A percentile compares a stretch with the other conserved stretches of the same genome.
Conservation (phyloP, 2,888 invertebrate genomes). For the Drosophila trichaetosa region DNA sequence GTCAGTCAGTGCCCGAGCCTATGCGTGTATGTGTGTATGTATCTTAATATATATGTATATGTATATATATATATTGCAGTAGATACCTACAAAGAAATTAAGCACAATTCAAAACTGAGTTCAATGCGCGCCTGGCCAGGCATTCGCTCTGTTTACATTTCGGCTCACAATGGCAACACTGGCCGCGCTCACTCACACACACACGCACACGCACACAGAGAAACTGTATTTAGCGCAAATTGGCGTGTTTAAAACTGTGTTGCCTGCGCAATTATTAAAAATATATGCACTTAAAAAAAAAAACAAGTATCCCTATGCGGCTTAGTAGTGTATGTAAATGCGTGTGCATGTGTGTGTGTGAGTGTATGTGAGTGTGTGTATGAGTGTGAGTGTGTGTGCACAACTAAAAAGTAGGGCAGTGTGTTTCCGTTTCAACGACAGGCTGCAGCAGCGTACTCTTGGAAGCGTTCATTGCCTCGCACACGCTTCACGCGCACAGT, state of each 20-base stretch:
- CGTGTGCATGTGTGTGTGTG: conserved; percentile 1
- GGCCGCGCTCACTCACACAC: background rate
- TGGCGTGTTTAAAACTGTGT: conserved; percentile 55
- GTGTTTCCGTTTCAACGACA: conserved; percentile 81
- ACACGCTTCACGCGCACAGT: conserved; percentile 48
- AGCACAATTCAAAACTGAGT: conserved; percentile 62
- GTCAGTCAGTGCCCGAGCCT: conserved; percentile 72
- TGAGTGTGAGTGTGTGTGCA: conserved; percentile 46
- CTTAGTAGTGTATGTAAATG: conserved; percentile 18
- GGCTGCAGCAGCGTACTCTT: conserved; percentile 56
- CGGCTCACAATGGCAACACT: conserved; percentile 43
- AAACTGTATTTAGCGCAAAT: conserved; percentile 21
- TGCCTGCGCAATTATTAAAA: conserved; percentile 24
- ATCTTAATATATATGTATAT: conserved; percentile 19
- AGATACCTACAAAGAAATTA: conserved; percentile 74
- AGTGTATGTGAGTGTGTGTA: background rate
- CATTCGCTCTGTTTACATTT: conserved; percentile 69
- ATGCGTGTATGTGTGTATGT: conserved; percentile 17
- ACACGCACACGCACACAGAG: background rate
- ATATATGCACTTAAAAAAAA: conserved; percentile 31
- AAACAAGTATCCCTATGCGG: conserved; percentile 18
- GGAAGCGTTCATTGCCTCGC: conserved; percentile 66
- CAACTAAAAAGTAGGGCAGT: conserved; percentile 83
- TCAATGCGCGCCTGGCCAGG: conserved; percentile 65
- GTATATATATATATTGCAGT: conserved; percentile 36